phyloP scores from a whole-genome alignment of 2,888 invertebrate species.

The Nipponacmea schrenckii region DNA sequence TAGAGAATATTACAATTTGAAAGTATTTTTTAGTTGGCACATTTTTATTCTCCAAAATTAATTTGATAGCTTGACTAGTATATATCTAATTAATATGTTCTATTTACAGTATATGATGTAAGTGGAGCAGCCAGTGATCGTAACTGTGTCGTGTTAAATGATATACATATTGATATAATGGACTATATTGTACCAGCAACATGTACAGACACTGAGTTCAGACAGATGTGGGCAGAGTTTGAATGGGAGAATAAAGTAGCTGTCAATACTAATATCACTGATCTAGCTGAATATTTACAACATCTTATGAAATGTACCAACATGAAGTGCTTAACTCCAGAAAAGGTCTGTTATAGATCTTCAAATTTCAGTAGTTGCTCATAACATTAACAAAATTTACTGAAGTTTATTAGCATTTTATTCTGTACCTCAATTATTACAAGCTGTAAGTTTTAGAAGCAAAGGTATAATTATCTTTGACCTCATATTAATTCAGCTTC shows the following conservation, averaged over 20 bases:
- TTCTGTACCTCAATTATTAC: no score
- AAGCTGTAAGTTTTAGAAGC: no score
- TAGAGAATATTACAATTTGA: no score
- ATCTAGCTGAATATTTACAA: constrained; percentile 90
- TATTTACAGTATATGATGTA: constrained; percentile 88
- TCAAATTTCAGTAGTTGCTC: no score
- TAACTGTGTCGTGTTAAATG: constrained; percentile 97
- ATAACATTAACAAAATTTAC: no score
- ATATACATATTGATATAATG: constrained; percentile 99
- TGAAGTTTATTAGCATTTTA: no score
- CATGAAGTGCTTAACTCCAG: constrained; percentile 98
- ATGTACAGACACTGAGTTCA: constrained; percentile 95
- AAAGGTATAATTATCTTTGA: no score
- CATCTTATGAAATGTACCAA: constrained; percentile 95
- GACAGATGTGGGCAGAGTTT: constrained; percentile 99
- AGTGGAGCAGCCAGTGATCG: constrained; percentile 90
- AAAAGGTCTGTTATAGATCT: constrained; percentile 81
- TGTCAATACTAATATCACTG: constrained; percentile 90
- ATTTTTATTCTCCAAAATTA: no score
- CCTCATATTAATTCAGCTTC: no score
- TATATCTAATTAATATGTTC: background rate
- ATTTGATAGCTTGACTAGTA: no score
- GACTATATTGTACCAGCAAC: constrained; percentile 85
- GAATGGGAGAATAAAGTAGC: constrained; percentile 99
- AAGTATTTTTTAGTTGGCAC: no score